Percentiles rank a stretch among this genome's conserved stretches.
phyloP scores from a whole-genome alignment of 2,113 vertebrate species.

The Anoplopoma fimbria region DNA sequence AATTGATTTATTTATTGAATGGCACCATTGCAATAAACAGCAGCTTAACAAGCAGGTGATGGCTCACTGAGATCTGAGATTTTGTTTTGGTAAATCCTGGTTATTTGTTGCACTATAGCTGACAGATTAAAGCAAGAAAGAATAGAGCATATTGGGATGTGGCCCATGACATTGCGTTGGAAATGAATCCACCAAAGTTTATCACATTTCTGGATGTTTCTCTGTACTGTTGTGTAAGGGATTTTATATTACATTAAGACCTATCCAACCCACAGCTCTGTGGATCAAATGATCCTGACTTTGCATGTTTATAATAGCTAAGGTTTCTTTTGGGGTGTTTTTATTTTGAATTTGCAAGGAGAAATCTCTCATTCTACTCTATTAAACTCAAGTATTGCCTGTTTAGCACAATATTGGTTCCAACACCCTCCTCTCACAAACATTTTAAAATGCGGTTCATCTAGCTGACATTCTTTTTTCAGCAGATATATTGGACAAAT shows the following conservation, averaged over 20 bases:
- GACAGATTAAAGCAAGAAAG: neutral
- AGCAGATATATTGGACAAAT: neutral
- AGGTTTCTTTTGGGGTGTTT: constrained; percentile 71
- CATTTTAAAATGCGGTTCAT: neutral
- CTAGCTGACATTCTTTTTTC: neutral
- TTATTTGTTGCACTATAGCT: neutral
- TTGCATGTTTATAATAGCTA: constrained; percentile 19
- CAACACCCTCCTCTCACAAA: constrained; percentile 6
- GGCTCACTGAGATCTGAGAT: neutral
- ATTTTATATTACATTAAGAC: constrained; percentile 53
- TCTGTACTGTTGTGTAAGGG: constrained; percentile 45
- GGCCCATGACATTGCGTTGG: neutral
- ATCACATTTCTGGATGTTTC: constrained; percentile 21
- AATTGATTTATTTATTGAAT: neutral
- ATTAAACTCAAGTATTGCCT: constrained; percentile 43
- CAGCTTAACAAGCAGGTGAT: neutral
- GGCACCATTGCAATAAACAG: neutral
- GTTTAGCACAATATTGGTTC: constrained; percentile 30
- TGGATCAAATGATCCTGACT: constrained; percentile 69
- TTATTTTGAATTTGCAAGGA: constrained; percentile 76
- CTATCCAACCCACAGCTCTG: constrained; percentile 51
- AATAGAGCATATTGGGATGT: neutral
- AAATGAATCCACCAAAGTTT: constrained; percentile 15
- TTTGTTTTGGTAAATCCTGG: neutral
- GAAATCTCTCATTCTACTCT: constrained; percentile 71